These are phyloP conservation scores for Hydrozoanthus tunicans DNA, from an alignment of 64 coral and sea anemone genomes.

Conservation along the genomic window DNA sequence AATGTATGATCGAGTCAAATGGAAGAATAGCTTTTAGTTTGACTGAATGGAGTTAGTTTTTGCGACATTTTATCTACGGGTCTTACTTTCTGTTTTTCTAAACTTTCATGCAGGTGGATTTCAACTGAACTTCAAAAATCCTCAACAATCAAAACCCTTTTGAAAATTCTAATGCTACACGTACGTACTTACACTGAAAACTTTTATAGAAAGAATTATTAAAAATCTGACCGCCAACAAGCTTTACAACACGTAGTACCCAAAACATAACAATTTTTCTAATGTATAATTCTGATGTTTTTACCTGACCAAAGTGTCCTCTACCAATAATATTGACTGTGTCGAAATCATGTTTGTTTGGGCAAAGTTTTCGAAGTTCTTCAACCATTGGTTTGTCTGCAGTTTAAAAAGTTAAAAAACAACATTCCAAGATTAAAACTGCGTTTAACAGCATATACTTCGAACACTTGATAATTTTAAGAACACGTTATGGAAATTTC, in stretches of 20 bases:
- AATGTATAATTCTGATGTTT: background rate
- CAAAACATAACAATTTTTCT: background rate
- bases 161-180: too few relatives aligned
- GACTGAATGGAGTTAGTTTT: too few relatives aligned
- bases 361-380: constrained; percentile 77
- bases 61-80: too few relatives aligned
- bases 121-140: too few relatives aligned
- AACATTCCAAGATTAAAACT: background rate
- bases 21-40: too few relatives aligned
- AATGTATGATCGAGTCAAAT: too few relatives aligned
- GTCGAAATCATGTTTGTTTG: constrained; percentile 88
- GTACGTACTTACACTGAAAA: too few relatives aligned
- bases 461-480: background rate
- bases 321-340: constrained; percentile 91
- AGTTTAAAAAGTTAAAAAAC: constrained; percentile 4
- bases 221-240: background rate
- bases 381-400: constrained; percentile 80
- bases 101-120: too few relatives aligned
- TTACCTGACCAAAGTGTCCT: constrained; percentile 99
- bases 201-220: background rate
- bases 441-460: background rate
- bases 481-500: background rate
- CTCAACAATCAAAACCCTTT: too few relatives aligned
- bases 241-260: background rate
- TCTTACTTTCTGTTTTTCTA: too few relatives aligned